phyloP scores from a whole-genome alignment of 2,888 invertebrate genomes.

The Miltochrista miniata region DNA sequence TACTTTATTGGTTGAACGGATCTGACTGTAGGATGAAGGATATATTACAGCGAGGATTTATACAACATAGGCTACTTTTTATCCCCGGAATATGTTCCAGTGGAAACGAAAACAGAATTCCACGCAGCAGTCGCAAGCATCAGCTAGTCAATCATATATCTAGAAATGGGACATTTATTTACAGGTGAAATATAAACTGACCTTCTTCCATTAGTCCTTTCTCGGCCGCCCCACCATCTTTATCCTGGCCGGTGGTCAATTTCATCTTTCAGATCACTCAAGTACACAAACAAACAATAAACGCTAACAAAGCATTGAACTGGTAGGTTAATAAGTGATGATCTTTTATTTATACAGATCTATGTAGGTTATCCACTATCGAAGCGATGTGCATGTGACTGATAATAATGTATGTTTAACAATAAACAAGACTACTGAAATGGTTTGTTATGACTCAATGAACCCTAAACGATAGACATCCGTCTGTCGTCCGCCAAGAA shows the following conservation, averaged over 20 bases:
- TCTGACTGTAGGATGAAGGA: too few species aligned
- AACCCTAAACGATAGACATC: conserved; percentile 18
- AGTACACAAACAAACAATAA: conserved; percentile 26
- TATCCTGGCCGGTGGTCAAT: conserved; percentile 68
- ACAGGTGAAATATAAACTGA: conserved; percentile 30
- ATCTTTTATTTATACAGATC: conserved; percentile 71
- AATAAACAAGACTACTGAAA: conserved; percentile 29
- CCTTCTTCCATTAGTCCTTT: conserved; percentile 57
- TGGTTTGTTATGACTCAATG: conserved; percentile 24
- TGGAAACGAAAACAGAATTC: too few species aligned
- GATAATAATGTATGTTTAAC: conserved; percentile 57
- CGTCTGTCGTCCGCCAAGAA: conserved; percentile 8
- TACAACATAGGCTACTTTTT: too few species aligned
- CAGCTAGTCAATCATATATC: too few species aligned
- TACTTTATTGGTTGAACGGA: too few species aligned
- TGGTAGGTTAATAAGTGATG: conserved; percentile 46
- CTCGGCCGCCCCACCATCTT: conserved; percentile 72
- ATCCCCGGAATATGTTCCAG: too few species aligned
- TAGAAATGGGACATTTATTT: too few species aligned
- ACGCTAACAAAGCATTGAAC: conserved; percentile 46
- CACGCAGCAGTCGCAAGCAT: too few species aligned
- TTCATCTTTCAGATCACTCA: conserved; percentile 51
- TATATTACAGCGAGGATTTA: too few species aligned
- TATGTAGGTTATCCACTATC: conserved; percentile 80
- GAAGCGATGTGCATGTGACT: conserved; percentile 62